phyloP scores from a whole-genome alignment of 2,888 invertebrate genomes.

The Pterobdella sp. region DNA sequence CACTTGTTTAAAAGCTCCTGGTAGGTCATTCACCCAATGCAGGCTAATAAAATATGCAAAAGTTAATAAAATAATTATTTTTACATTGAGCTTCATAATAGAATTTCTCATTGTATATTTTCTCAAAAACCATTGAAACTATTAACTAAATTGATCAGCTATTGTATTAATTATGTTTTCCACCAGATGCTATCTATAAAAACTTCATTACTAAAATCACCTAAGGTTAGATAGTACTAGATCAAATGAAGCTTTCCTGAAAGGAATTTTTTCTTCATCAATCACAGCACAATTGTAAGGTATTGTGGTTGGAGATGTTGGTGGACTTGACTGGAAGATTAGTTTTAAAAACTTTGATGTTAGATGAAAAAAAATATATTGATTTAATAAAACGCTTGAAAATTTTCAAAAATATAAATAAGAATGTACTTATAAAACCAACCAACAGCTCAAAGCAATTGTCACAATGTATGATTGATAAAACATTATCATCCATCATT shows the following conservation, averaged over 20 bases:
- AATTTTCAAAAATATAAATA: no score
- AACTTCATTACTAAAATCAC: constrained; percentile 41
- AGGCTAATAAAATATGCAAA: constrained; percentile 58
- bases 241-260: constrained; percentile 72
- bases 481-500: neutral
- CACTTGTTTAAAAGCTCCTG: constrained; percentile 58
- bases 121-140: no score
- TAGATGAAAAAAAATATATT: constrained; percentile 7
- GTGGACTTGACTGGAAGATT: constrained; percentile 34
- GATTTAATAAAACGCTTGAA: no score
- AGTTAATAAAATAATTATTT: no score
- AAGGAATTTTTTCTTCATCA: constrained; percentile 68
- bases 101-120: no score
- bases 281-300: constrained; percentile 60
- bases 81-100: no score
- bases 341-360: constrained; percentile 58
- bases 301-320: constrained; percentile 53
- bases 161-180: neutral
- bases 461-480: neutral
- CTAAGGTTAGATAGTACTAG: constrained; percentile 71
- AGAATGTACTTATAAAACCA: no score
- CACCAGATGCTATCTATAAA: neutral
- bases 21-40: constrained; percentile 98
- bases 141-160: neutral
- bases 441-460: neutral